Conservation (phyloP, 1,140 invertebrate species). For the Drosophila lini region DNA sequence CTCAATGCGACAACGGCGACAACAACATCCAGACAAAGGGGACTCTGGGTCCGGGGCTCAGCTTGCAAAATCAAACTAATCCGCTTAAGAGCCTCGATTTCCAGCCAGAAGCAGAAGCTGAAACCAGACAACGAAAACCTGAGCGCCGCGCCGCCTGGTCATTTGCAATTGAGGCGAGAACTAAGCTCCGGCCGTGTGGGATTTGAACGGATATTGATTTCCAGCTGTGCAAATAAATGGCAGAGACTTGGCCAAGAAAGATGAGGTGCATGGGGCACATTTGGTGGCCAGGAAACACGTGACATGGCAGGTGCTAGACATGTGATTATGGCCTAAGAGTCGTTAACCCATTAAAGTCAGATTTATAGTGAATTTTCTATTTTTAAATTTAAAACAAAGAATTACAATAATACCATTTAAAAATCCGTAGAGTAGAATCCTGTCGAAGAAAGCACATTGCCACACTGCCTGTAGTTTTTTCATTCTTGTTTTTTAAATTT, state of each 20-base stretch:
- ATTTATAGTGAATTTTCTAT: neutral
- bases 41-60: slow-evolving; percentile 32
- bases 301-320: slow-evolving; percentile 50
- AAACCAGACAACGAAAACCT: slow-evolving; percentile 32
- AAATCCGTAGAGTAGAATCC: neutral
- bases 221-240: slow-evolving; percentile 42
- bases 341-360: slow-evolving; percentile 8
- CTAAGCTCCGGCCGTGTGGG: slow-evolving; percentile 46
- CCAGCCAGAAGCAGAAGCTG: slow-evolving; percentile 29
- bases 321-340: slow-evolving; percentile 17
- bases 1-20: slow-evolving; percentile 4
- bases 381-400: neutral
- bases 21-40: slow-evolving; percentile 27
- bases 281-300: slow-evolving; percentile 46
- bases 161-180: slow-evolving; percentile 52
- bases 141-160: slow-evolving; percentile 29
- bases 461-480: neutral
- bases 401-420: too few species aligned
- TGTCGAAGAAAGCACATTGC: neutral
- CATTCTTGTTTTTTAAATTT: neutral
- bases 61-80: slow-evolving; percentile 75
- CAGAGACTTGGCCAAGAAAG: slow-evolving; percentile 41
- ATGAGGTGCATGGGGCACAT: slow-evolving; percentile 35
- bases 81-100: slow-evolving; percentile 76
- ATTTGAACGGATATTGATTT: slow-evolving; percentile 67